Evolutionary conservation across 2,113 vertebrate genomes (phyloP).

Genomic region (Pterocles burchelli): DNA sequence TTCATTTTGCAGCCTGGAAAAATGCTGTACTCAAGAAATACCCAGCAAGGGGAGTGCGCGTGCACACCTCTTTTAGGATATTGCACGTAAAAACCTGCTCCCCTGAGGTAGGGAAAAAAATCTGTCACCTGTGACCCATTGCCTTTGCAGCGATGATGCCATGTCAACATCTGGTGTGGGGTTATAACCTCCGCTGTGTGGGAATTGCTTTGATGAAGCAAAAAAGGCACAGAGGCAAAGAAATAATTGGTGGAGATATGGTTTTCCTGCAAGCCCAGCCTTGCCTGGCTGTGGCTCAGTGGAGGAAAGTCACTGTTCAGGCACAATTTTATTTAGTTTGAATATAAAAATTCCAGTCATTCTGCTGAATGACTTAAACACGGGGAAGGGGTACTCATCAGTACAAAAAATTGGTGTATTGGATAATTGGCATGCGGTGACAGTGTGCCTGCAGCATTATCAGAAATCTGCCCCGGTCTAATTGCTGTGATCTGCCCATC

Average conservation of each 20-base stretch:
- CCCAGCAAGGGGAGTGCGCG: accelerated
- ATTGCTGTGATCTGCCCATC: not conserved
- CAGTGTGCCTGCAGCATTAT: not conserved
- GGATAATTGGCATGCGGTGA: not conserved
- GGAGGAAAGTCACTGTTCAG: not conserved
- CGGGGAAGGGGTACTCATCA: not conserved
- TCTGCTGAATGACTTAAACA: not conserved
- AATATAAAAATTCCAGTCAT: not conserved
- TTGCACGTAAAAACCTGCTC: not conserved
- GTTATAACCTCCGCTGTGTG: not conserved
- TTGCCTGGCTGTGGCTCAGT: not conserved
- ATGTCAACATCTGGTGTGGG: not conserved
- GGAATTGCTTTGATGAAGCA: not conserved
- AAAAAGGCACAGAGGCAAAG: not conserved
- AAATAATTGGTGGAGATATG: not conserved
- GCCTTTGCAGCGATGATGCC: not conserved
- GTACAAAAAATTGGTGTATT: not conserved
- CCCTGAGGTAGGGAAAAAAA: not conserved
- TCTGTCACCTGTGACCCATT: not conserved
- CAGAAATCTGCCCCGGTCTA: not conserved
- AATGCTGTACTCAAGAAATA: not conserved
- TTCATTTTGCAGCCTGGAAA: not conserved
- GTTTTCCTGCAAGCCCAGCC: not conserved
- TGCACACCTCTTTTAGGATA: not conserved
- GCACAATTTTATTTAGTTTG: not conserved